Evolutionary conservation across 2,113 vertebrate species (phyloP).

Genomic region (Esox niger): DNA sequence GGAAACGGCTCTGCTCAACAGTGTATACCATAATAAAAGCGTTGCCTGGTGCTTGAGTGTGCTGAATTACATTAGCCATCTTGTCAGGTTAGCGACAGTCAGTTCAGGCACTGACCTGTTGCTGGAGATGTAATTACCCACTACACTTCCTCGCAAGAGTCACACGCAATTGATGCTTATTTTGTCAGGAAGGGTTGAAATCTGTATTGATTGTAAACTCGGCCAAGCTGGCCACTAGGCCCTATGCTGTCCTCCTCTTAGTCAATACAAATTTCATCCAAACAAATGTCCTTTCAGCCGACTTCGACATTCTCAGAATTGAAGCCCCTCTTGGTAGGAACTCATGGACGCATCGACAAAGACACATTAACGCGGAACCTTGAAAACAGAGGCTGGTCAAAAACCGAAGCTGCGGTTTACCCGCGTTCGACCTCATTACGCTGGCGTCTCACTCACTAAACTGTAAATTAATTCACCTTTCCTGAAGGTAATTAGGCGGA

Average conservation of each 20-base stretch:
- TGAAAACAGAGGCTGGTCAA: constrained; percentile 18
- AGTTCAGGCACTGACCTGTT: constrained; percentile 61
- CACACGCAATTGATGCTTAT: constrained; percentile 77
- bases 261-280: constrained; percentile 84
- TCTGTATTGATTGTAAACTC: constrained; percentile 83
- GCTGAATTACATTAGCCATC: constrained; percentile 49
- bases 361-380: constrained; percentile 39
- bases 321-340: constrained; percentile 31
- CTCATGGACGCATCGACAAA: constrained; percentile 49
- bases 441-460: constrained; percentile 48
- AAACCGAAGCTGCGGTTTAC: constrained; percentile 42
- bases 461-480: constrained; percentile 67
- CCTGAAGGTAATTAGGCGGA: constrained; percentile 61
- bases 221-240: constrained; percentile 83
- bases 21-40: constrained; percentile 43
- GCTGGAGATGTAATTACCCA: constrained; percentile 71
- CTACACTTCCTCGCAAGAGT: constrained; percentile 58
- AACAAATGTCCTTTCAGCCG: constrained; percentile 56
- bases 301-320: constrained; percentile 44
- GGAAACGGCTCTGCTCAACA: constrained; percentile 26
- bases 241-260: constrained; percentile 67
- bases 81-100: constrained; percentile 27
- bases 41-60: constrained; percentile 26
- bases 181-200: constrained; percentile 79
- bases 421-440: constrained; percentile 60